Conservation (phyloP, 2,797 vertebrate genomes). For the Hydrolagus colliei region DNA sequence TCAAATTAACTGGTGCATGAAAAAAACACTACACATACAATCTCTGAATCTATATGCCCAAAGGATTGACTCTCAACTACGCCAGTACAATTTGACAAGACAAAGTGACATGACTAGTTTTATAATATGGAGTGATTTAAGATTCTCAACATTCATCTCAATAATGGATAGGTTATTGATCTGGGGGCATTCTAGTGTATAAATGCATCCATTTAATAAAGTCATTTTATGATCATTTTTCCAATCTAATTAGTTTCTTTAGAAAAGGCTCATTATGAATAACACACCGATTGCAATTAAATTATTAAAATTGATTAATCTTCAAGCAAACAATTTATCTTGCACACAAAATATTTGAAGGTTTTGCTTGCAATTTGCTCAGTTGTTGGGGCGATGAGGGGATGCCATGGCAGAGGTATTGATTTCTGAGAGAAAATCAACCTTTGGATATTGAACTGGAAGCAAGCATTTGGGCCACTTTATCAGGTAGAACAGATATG, state of each 20-base stretch:
- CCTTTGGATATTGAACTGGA: neutral
- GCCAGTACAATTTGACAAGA: neutral
- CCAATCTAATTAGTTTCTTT: neutral
- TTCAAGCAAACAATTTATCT: neutral
- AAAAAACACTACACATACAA: neutral
- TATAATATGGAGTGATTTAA: neutral
- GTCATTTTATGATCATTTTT: neutral
- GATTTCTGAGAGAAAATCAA: conserved; percentile 1
- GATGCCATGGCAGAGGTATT: neutral
- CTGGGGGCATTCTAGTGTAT: neutral
- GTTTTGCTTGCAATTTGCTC: neutral
- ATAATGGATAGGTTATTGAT: conserved; percentile 8
- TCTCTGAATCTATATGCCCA: neutral
- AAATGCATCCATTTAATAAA: neutral
- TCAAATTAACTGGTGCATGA: neutral
- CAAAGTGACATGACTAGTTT: conserved; percentile 1
- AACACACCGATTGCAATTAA: too few relatives aligned
- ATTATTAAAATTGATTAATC: neutral
- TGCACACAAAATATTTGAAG: neutral
- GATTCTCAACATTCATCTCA: neutral
- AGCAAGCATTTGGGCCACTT: neutral
- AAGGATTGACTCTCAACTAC: neutral
- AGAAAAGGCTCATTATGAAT: neutral
- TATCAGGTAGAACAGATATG: neutral
- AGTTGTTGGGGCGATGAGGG: neutral